A percentile compares a stretch with the other conserved stretches of the same genome.
phyloP scores from a whole-genome alignment of 2,113 vertebrate species.

The Galbula dea region DNA sequence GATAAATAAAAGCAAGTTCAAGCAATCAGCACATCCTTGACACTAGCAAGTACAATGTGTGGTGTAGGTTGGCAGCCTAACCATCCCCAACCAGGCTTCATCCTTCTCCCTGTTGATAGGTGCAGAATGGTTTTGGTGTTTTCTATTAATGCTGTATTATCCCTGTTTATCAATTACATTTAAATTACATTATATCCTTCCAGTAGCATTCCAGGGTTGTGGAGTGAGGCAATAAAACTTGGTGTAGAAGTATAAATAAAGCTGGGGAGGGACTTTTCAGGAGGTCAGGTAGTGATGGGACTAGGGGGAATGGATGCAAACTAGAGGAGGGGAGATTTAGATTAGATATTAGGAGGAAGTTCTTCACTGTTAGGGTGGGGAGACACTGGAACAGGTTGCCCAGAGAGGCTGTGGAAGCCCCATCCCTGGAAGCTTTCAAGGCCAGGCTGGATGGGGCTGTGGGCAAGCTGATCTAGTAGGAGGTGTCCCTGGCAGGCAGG shows the following conservation, averaged over 20 bases:
- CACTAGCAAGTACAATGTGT: neutral
- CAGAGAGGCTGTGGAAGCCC: no score
- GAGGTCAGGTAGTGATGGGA: no score
- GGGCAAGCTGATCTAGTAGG: no score
- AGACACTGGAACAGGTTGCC: no score
- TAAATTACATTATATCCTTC: neutral
- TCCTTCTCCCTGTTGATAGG: neutral
- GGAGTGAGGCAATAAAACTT: neutral
- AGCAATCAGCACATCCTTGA: neutral
- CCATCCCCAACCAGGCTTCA: neutral
- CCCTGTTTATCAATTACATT: neutral
- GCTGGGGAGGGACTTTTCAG: no score
- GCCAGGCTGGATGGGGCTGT: no score
- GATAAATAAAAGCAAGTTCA: neutral
- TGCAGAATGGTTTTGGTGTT: neutral
- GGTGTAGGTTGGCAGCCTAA: neutral
- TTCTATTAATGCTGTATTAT: neutral
- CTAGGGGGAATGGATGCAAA: no score
- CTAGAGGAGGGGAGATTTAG: no score
- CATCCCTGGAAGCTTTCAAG: no score
- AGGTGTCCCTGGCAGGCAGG: no score
- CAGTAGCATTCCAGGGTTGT: neutral
- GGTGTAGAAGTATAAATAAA: neutral
- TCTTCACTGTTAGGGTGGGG: no score
- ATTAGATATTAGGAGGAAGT: no score